Percentiles rank a stretch among this genome's conserved stretches.
These are phyloP conservation scores for Elegia similella DNA, from an alignment of 2,888 invertebrate genomes.

Conservation along the genomic window DNA sequence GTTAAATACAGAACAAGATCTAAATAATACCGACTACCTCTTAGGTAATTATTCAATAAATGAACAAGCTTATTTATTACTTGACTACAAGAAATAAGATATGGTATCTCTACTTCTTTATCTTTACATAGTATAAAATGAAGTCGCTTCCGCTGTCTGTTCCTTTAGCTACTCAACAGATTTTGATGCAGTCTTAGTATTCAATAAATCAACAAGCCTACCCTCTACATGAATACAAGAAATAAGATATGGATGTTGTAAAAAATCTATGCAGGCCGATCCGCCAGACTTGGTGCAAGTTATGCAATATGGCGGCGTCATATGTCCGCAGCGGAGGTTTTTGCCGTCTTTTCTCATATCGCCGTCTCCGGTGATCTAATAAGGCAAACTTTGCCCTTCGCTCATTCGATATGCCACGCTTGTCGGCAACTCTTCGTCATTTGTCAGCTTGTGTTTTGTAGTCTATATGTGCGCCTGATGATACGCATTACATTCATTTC, in stretches of 20 bases:
- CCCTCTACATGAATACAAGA: no score
- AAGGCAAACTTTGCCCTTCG: conserved; percentile 70
- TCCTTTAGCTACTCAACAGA: no score
- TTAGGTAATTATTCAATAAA: no score
- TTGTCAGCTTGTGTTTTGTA: conserved; percentile 46
- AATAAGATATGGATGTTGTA: background rate
- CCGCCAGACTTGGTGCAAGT: conserved; percentile 66
- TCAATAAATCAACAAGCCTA: no score
- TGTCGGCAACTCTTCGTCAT: conserved; percentile 59
- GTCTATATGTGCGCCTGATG: background rate
- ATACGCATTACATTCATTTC: background rate
- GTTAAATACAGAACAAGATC: no score
- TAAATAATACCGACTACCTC: no score
- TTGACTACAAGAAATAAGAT: no score
- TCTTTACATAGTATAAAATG: no score
- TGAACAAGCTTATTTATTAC: no score
- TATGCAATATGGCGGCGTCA: conserved; percentile 67
- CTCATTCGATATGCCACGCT: conserved; percentile 74
- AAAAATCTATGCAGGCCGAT: background rate
- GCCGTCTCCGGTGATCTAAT: conserved; percentile 71
- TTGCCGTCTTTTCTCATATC: conserved; percentile 76
- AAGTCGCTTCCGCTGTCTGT: no score
- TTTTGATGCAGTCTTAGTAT: no score
- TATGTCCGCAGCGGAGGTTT: conserved; percentile 70
- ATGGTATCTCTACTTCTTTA: no score